Conservation (phyloP, 2,113 vertebrate genomes). For the Scomber scombrus region DNA sequence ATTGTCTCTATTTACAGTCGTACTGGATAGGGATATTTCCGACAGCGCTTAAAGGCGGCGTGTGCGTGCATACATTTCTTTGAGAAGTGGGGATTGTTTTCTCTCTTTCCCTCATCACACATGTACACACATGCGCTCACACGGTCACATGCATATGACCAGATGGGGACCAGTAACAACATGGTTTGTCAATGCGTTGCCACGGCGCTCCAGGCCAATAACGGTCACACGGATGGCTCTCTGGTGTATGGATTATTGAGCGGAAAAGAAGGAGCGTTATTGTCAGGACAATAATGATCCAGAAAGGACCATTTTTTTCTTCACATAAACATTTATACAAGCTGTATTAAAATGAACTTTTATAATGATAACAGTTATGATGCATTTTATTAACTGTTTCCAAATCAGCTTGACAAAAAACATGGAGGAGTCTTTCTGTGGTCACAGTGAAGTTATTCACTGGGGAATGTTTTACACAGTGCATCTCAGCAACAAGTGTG, state of each 20-base stretch:
- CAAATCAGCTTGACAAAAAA: background rate
- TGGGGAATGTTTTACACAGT: constrained; percentile 17
- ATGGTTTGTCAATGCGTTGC: background rate
- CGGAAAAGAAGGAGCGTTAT: background rate
- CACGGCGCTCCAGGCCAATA: background rate
- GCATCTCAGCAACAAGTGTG: constrained; percentile 54
- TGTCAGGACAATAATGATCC: constrained; percentile 6
- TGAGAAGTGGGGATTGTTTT: background rate
- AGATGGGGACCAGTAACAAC: background rate
- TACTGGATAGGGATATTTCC: background rate
- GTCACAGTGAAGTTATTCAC: background rate
- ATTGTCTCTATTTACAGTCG: constrained; percentile 28
- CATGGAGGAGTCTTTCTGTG: background rate
- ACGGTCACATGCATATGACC: background rate
- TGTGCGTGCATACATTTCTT: constrained; percentile 11
- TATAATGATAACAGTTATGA: background rate
- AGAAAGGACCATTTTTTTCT: background rate
- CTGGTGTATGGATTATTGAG: constrained; percentile 12
- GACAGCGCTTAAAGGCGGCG: constrained; percentile 17
- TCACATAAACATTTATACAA: too few relatives aligned
- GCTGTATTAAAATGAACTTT: too few relatives aligned
- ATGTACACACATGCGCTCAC: background rate
- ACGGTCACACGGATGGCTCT: background rate
- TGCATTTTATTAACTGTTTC: constrained; percentile 5
- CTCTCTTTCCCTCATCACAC: background rate